A percentile compares a stretch with the other conserved stretches of the same genome.
phyloP scores from a whole-genome alignment of 2,888 invertebrate species.

The Cantharis flavilabris region DNA sequence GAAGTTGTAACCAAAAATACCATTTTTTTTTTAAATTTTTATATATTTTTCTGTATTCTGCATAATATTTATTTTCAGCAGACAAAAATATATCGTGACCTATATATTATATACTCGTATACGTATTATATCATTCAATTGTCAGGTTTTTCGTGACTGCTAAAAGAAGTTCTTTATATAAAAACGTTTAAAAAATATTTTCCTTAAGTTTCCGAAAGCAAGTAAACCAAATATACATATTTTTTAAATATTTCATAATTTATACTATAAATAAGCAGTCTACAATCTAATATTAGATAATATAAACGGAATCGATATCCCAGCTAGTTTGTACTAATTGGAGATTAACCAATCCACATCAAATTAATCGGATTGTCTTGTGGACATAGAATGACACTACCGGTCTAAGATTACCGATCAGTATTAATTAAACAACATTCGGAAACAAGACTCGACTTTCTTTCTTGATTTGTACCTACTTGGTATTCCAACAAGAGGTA shows the following conservation, averaged over 20 bases:
- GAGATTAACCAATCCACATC: not conserved
- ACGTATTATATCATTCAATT: not conserved
- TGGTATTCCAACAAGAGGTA: no score
- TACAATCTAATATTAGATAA: not conserved
- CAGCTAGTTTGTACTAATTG: not conserved
- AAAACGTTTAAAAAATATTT: not conserved
- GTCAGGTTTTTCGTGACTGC: not conserved
- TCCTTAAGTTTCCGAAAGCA: not conserved
- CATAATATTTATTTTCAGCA: not conserved
- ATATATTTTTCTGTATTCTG: not conserved
- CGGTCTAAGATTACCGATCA: not conserved
- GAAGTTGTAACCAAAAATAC: not conserved
- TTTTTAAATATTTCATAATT: not conserved
- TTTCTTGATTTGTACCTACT: no score
- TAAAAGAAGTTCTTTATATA: not conserved
- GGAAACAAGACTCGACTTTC: not conserved
- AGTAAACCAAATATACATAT: not conserved
- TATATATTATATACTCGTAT: not conserved
- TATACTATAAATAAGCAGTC: not conserved
- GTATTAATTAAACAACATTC: not conserved
- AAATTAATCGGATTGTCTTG: not conserved
- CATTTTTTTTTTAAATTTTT: not conserved
- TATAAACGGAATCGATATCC: not conserved
- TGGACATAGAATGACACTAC: not conserved
- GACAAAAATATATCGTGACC: not conserved